Evolutionary conservation across 2,888 invertebrate species (phyloP), one percentile per base, ranked within the genome.

Genomic region (Sipha maydis): DNA sequence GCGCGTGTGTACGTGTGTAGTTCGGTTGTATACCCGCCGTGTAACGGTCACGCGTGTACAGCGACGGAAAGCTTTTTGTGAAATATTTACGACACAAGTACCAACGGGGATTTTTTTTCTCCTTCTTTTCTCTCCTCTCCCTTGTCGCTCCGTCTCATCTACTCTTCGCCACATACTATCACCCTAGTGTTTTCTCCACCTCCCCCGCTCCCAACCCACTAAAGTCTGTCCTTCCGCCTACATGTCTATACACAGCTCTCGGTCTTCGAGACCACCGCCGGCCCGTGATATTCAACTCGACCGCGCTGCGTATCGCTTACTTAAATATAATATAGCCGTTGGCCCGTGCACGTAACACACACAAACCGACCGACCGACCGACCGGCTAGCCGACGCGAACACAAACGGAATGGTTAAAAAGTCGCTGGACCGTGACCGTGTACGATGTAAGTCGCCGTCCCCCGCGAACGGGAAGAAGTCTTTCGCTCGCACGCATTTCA

Each of bases 361-460:
- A 48, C 48, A 48, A 7, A 41, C 41, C 7, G 3, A 41, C 41
- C 41, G 71, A 76, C 75, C 71, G 83, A 56, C 25, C 71, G 34
- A 31, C 28, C 69, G 48, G 9, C 48, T 0, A 19, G 31, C 34
- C 14, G 38, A 21, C 28, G 69, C n/a, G 28, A 41, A 38, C 79
- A 86, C 86, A 86, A 86, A 86, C 86, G 80, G 86, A 86, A 86
- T 86, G 73, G 86, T 86, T 80, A 86, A 86, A 73, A 80, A 80
- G 34, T 34, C 86, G 86, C 61, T 34, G 79, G 86, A 71, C 86
- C 73, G 80, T 86, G 56, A 38, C 56, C n/a, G 31, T 14, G 34
- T 31, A 31, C 56, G 61, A 69, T 19, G 67, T 67, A 41, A n/a
- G n/a, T n/a, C n/a, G 75, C 38, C 69, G 31, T n/a, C 38, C 48